A percentile compares a stretch with the other conserved stretches of the same genome.
These are phyloP conservation scores for Heteromyza rotundicornis DNA, from an alignment of 2,888 invertebrate species.

Conservation along the genomic window DNA sequence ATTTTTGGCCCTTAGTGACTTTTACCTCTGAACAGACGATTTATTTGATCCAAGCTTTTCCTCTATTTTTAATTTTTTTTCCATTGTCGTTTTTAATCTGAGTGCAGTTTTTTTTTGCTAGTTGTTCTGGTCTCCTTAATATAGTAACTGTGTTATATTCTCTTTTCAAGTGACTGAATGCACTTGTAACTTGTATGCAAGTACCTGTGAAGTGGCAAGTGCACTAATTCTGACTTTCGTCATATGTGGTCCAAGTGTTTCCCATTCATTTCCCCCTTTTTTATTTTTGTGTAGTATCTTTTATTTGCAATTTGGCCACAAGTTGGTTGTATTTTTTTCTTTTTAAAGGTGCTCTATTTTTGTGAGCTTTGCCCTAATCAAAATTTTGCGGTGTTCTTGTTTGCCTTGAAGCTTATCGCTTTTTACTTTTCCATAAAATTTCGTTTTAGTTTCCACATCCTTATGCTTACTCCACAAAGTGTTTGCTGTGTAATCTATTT, in stretches of 20 bases:
- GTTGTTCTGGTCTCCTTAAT: neutral
- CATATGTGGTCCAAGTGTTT: neutral
- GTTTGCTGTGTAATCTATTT: too few relatives aligned
- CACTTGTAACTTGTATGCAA: conserved; percentile 1
- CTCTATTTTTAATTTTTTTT: neutral
- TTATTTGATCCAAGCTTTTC: too few relatives aligned
- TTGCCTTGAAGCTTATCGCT: too few relatives aligned
- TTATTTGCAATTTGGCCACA: neutral
- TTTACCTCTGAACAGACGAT: too few relatives aligned
- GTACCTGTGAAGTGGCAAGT: neutral
- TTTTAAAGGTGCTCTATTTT: neutral
- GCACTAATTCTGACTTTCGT: conserved; percentile 1
- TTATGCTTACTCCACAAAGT: too few relatives aligned
- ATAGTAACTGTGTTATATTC: neutral
- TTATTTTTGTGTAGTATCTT: neutral
- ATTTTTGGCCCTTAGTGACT: too few relatives aligned
- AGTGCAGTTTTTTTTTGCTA: neutral
- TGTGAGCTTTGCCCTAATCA: too few relatives aligned
- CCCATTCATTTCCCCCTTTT: neutral
- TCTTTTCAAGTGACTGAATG: neutral
- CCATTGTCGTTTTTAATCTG: neutral
- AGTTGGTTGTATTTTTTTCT: neutral
- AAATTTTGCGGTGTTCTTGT: too few relatives aligned
- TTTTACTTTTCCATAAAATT: too few relatives aligned
- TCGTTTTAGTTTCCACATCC: too few relatives aligned